phyloP scores from a whole-genome alignment of 2,797 vertebrate species.

The Parotocinclus haroldoi region DNA sequence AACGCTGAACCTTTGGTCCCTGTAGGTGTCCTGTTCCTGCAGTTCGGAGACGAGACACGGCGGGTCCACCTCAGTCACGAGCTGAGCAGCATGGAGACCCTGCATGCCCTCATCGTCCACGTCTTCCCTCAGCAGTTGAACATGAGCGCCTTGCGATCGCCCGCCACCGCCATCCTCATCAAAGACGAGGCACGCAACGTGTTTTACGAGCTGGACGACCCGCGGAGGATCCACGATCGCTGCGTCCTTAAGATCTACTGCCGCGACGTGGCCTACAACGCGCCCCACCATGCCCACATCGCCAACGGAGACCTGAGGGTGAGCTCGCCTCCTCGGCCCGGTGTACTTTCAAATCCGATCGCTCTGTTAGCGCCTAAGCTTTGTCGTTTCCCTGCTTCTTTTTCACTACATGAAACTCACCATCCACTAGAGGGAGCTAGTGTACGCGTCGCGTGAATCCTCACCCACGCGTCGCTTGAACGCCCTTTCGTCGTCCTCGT shows the following conservation, averaged over 20 bases:
- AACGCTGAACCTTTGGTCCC: background rate
- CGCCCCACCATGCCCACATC: slow-evolving; percentile 85
- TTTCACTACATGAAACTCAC: background rate
- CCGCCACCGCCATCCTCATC: slow-evolving; percentile 94
- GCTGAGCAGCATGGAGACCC: slow-evolving; percentile 95
- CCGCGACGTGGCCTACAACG: slow-evolving; percentile 79
- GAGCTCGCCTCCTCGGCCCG: slow-evolving; percentile 40
- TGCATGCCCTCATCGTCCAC: slow-evolving; percentile 94
- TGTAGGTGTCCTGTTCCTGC: slow-evolving; percentile 91
- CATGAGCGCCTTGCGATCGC: slow-evolving; percentile 82
- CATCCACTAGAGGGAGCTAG: slow-evolving; percentile 84
- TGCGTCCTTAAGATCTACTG: slow-evolving; percentile 97
- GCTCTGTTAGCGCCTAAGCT: background rate
- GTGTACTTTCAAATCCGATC: too few relatives aligned
- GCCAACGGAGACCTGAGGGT: slow-evolving; percentile 94
- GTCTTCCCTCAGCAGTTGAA: slow-evolving; percentile 99
- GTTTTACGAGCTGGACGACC: slow-evolving; percentile 97
- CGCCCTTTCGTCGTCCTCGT: slow-evolving; percentile 76
- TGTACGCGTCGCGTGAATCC: slow-evolving; percentile 90
- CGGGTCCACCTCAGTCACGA: slow-evolving; percentile 96
- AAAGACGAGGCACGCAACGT: slow-evolving; percentile 95
- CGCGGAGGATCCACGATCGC: slow-evolving; percentile 93
- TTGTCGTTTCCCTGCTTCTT: background rate
- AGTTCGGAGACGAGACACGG: slow-evolving; percentile 93
- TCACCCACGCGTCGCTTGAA: slow-evolving; percentile 87